A percentile compares a stretch with the other conserved stretches of the same genome.
These are phyloP conservation scores for Triops cancriformis DNA, from an alignment of 1,140 invertebrate genomes.

Conservation along the genomic window DNA sequence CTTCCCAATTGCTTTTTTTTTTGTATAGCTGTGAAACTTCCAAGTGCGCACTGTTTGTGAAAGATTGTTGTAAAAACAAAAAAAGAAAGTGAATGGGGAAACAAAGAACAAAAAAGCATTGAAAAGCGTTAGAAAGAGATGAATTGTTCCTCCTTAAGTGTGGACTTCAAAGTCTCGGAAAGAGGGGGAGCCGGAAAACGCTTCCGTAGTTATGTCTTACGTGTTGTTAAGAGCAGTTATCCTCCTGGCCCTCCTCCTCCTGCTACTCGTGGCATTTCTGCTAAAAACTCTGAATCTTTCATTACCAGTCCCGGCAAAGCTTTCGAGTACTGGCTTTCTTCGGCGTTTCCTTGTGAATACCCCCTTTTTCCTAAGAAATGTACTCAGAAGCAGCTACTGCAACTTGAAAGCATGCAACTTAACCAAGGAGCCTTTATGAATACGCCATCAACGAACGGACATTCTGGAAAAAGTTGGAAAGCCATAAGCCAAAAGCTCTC, in stretches of 20 bases:
- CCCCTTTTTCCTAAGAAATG: too few relatives aligned
- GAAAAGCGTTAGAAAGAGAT: not conserved
- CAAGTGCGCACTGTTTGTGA: not conserved
- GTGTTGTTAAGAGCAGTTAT: not conserved
- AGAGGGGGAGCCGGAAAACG: not conserved
- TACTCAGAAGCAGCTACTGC: too few relatives aligned
- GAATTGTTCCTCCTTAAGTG: not conserved
- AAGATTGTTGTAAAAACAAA: not conserved
- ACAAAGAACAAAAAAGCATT: not conserved
- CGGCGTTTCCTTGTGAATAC: not conserved
- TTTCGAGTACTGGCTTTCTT: not conserved
- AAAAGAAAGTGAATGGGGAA: not conserved
- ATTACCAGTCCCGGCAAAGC: not conserved
- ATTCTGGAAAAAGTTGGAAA: not conserved
- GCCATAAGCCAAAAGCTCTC: conserved; percentile 4
- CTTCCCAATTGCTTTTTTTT: too few relatives aligned
- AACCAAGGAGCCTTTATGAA: not conserved
- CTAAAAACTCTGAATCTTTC: not conserved
- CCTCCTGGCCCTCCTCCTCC: too few relatives aligned
- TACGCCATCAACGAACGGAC: not conserved
- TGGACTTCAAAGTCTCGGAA: not conserved
- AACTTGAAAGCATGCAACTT: not conserved
- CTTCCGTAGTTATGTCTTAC: not conserved
- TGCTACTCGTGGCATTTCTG: too few relatives aligned
- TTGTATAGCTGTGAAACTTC: too few relatives aligned